phyloP scores from a whole-genome alignment of 1,140 invertebrate genomes.

The Cylas formicarius region DNA sequence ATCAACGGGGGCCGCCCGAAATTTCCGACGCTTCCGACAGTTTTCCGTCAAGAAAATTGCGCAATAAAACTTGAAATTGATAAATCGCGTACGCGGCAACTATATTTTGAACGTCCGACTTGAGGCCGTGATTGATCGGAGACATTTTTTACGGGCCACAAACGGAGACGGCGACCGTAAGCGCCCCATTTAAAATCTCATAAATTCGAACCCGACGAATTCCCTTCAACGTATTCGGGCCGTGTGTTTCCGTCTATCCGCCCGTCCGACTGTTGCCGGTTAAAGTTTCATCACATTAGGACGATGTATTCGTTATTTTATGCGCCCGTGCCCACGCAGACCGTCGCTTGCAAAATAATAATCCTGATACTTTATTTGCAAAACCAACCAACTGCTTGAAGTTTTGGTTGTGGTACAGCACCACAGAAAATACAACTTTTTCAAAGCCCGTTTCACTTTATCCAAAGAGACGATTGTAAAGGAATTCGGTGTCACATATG shows the following conservation, averaged over 20 bases:
- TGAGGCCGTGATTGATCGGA: slow-evolving; percentile 13
- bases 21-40: background rate
- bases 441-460: no score
- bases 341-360: no score
- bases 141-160: slow-evolving; percentile 17
- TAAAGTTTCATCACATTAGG: slow-evolving; percentile 6
- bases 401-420: no score
- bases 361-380: no score
- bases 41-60: background rate
- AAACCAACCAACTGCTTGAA: no score
- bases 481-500: no score
- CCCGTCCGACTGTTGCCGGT: no score
- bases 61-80: slow-evolving; percentile 18
- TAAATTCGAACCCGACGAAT: slow-evolving; percentile 14
- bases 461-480: no score
- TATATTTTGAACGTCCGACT: slow-evolving; percentile 19
- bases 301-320: no score
- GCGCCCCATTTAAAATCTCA: slow-evolving; percentile 21
- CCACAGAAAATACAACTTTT: no score
- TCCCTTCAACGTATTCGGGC: slow-evolving; percentile 6
- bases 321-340: no score
- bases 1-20: no score
- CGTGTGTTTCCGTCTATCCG: background rate
- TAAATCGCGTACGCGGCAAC: slow-evolving; percentile 16
- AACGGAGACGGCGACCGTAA: slow-evolving; percentile 17